Base-by-base conservation (phyloP, 2,888 invertebrate genomes). In the Idaea biselata region DNA sequence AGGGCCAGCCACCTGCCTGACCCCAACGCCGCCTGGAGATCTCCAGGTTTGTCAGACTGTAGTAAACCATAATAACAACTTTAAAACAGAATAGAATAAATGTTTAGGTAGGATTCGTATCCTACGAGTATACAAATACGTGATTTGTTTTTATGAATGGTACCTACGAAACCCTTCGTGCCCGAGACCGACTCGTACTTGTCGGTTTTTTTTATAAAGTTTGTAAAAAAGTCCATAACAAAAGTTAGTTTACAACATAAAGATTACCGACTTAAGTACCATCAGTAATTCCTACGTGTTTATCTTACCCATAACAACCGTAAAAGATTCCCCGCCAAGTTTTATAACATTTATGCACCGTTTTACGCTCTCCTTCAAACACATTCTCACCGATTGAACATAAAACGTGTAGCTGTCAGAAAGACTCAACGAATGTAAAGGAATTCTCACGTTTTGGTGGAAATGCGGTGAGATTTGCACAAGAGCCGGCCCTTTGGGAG, bases 391-490 rank as follows among this genome's bases (percentile, higher is more conserved):
- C 76, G 79, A 78, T 82, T 81, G 81, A 80, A 75, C 81, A 82
- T 83, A 83, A 83, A 84, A 81, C 76, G 78, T 80, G 77, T 78
- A 77, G 70, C 76, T 77, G 78, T 76, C 81, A 78, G 74, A 80
- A 78, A 75, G 79, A 81, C 77, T 80, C 78, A 68, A 73, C 75
- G 77, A 74, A 75, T 75, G 72, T 74, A 76, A 79, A 81, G 74
- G 77, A 78, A 80, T 79, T 79, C 74, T 73, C 78, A 76, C 78
- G 73, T 79, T n/a, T n/a, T 72, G 75, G 72, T 69, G 62, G 73
- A 75, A 82, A 83, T 80, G 82, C 75, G 76, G 79, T 75, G 74
- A 81, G 79, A 82, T 83, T 84, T 81, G 79, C 77, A 77, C 78
- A 82, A 82, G 81, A 79, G 75, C 68, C 71, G 69, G 69, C 75